Percentiles rank a stretch among this genome's conserved stretches.
Conservation (phyloP, 2,113 vertebrate genomes). For the Phrynosoma blainvillii region DNA sequence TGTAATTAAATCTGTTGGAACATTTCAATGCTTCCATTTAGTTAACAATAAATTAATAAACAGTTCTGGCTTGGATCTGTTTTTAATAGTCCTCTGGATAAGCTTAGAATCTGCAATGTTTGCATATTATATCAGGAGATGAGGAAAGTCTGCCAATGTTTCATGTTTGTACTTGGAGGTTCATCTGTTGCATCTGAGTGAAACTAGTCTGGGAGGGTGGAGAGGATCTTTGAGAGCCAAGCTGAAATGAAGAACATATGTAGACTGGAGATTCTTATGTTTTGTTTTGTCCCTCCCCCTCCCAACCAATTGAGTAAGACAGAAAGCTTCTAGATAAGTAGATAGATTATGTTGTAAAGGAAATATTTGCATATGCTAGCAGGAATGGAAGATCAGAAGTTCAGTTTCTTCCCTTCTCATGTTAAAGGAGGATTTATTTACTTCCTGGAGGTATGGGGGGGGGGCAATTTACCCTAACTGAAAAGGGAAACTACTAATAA, state of each 20-base stretch:
- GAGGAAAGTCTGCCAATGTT: slow-evolving; percentile 58
- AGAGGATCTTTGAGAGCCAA: slow-evolving; percentile 29
- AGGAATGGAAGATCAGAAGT: background rate
- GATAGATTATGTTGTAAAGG: background rate
- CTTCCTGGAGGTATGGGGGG: no score
- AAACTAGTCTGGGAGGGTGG: slow-evolving; percentile 32
- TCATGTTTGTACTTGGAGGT: slow-evolving; percentile 64
- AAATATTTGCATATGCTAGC: background rate
- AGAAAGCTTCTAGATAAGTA: background rate
- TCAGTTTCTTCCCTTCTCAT: background rate
- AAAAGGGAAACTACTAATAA: background rate
- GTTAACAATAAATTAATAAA: slow-evolving; percentile 59
- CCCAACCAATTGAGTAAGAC: background rate
- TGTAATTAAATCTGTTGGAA: slow-evolving; percentile 39
- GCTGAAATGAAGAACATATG: slow-evolving; percentile 61
- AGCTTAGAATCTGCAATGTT: slow-evolving; percentile 51
- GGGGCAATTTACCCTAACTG: background rate
- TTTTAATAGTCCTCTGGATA: slow-evolving; percentile 25
- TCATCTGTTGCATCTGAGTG: slow-evolving; percentile 62
- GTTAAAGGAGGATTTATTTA: background rate
- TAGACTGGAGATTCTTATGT: slow-evolving; percentile 8
- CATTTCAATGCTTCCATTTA: slow-evolving; percentile 46
- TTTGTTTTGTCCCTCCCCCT: background rate
- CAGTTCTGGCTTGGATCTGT: slow-evolving; percentile 53
- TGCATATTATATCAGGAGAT: slow-evolving; percentile 49